Evolutionary conservation across 1,140 invertebrate genomes (phyloP).

Genomic region (Drosophila sulfurigaster): DNA sequence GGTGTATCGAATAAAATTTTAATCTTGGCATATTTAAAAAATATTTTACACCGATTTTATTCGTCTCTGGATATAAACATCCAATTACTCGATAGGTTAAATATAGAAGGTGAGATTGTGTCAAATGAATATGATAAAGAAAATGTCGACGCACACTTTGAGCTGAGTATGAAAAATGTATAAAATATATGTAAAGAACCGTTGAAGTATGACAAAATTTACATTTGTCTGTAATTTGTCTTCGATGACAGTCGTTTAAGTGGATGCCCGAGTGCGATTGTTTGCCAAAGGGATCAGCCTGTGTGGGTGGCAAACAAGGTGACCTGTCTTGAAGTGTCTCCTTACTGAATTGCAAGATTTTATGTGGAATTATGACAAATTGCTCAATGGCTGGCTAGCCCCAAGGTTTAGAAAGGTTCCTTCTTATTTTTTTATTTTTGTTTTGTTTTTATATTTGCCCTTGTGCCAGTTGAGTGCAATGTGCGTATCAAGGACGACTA

Average conservation of each 20-base stretch:
- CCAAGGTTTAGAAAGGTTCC: slow-evolving; percentile 19
- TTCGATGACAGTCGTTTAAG: slow-evolving; percentile 58
- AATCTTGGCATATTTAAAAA: neutral
- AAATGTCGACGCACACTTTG: slow-evolving; percentile 40
- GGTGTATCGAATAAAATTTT: slow-evolving; percentile 11
- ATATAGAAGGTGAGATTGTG: slow-evolving; percentile 17
- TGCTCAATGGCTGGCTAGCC: slow-evolving; percentile 45
- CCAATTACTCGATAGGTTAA: slow-evolving; percentile 24
- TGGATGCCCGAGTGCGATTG: slow-evolving; percentile 17
- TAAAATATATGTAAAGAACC: slow-evolving; percentile 46
- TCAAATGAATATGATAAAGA: slow-evolving; percentile 29
- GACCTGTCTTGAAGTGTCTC: slow-evolving; percentile 15
- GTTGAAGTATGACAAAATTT: slow-evolving; percentile 64
- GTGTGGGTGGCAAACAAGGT: neutral
- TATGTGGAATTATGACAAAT: slow-evolving; percentile 75
- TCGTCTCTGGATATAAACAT: slow-evolving; percentile 7
- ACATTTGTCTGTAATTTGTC: slow-evolving; percentile 74
- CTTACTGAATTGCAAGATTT: slow-evolving; percentile 63
- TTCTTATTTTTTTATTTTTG: neutral
- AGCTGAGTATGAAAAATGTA: slow-evolving; percentile 59
- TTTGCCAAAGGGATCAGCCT: slow-evolving; percentile 33
- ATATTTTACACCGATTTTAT: slow-evolving; percentile 1
- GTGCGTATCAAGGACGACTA: slow-evolving; percentile 53
- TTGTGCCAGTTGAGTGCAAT: slow-evolving; percentile 43
- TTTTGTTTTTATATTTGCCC: neutral